Conservation (phyloP, 2,888 invertebrate species). For the Venustoraphidia nigricollis region DNA sequence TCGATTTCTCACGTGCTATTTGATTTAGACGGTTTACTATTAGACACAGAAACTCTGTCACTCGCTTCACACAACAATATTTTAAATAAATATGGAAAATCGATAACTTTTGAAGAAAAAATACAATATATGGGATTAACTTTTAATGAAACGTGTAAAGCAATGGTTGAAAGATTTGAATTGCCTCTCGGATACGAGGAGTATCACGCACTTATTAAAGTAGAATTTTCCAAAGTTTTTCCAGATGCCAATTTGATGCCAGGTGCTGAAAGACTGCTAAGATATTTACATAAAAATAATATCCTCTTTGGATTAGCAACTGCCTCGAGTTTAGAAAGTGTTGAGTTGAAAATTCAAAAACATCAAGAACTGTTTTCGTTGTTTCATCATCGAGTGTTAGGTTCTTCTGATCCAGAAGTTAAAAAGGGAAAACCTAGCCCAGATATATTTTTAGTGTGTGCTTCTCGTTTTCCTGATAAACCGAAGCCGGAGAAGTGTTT, state of each 20-base stretch:
- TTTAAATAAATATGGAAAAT: not conserved
- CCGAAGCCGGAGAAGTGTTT: constrained; percentile 54
- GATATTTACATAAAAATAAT: constrained; percentile 54
- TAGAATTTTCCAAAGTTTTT: not conserved
- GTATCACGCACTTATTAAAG: too few species aligned
- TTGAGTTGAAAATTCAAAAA: constrained; percentile 47
- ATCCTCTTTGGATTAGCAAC: constrained; percentile 82
- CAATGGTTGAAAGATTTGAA: too few species aligned
- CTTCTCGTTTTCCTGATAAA: constrained; percentile 51
- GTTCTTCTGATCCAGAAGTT: constrained; percentile 71
- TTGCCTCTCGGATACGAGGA: too few species aligned
- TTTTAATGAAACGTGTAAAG: too few species aligned
- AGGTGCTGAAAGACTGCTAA: constrained; percentile 62
- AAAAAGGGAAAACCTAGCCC: constrained; percentile 79
- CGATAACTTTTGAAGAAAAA: too few species aligned
- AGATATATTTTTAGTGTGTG: constrained; percentile 70
- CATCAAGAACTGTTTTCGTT: constrained; percentile 48
- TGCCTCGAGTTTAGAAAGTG: constrained; percentile 60
- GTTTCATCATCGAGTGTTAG: constrained; percentile 66
- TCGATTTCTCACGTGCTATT: not conserved
- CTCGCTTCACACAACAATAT: not conserved
- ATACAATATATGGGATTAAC: too few species aligned
- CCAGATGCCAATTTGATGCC: too few species aligned
- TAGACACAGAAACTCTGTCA: not conserved
- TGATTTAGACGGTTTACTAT: not conserved